Base-by-base conservation (phyloP, 2,888 invertebrate species). In the Spilosoma lubricipeda region DNA sequence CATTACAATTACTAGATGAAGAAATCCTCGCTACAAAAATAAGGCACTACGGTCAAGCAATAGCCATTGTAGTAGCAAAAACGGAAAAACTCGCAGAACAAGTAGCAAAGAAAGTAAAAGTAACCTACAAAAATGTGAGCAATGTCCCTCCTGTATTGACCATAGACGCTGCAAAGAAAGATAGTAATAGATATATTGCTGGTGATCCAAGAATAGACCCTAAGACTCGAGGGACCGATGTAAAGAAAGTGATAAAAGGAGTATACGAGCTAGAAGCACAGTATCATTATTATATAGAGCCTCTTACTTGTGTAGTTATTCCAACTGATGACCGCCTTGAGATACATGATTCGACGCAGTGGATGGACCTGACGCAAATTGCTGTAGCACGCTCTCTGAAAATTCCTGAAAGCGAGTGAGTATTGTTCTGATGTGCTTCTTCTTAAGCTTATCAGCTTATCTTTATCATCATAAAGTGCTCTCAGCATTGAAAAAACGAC, bases 241-340 rank as follows among this genome's bases (percentile, higher is more conserved):
- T 93, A 0, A 89, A 75, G 70, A 93, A 92, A 80, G 92, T 95
- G 0, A 90, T 97, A 23, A 96, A 95, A 78, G 98, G 98, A 0
- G 92, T 93, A 2, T 95, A 96, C 78, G 94, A 96, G 77, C 90
- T 96, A 76, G 97, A 97, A 23, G 90, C 96, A 0, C 98, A 98
- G 87, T 98, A 97, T 88, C 98, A 98, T 90, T 98, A 97, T 83
- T 97, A 97, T 65, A 96, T 98, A 96, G 98, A 98, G 87, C 97
- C 97, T 0, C 96, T 97, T 20, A 93, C 96, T 0, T 96, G 97
- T 73, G 95, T 97, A 0, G 97, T 96, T 48, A 87, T 97, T 9
- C 98, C 98, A 0, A 93, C 96, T 2, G 98, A 98, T 84, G 96
- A 97, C 64, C 97, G 96, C 0, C 87, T 98, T 78, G 97, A 97